Evolutionary conservation across 1,140 invertebrate genomes (phyloP).

Genomic region (Caenorhabditis remanei): DNA sequence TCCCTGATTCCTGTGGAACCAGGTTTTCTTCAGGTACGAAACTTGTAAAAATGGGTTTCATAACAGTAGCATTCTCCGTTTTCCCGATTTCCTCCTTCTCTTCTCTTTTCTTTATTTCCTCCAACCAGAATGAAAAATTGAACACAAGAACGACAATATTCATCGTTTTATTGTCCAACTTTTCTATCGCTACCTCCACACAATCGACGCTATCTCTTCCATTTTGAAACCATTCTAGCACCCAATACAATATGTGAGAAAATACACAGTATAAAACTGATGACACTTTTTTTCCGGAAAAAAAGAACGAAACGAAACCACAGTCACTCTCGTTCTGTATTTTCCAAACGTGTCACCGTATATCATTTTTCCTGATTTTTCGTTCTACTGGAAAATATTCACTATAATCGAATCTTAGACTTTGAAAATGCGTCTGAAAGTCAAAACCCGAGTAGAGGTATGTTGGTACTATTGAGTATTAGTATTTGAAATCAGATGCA

Average conservation of each 20-base stretch:
- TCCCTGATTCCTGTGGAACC: slow-evolving; percentile 89
- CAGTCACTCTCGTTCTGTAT: slow-evolving; percentile 26
- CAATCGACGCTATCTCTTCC: slow-evolving; percentile 13
- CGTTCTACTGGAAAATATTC: background rate
- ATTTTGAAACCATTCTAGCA: slow-evolving; percentile 50
- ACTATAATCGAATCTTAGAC: background rate
- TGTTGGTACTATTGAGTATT: background rate
- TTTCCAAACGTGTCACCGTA: slow-evolving; percentile 25
- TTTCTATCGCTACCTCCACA: background rate
- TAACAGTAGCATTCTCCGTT: too few species aligned
- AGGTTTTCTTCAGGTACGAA: slow-evolving; percentile 89
- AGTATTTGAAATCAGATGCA: slow-evolving; percentile 10
- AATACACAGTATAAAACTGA: slow-evolving; percentile 56
- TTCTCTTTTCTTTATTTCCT: background rate
- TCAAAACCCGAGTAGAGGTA: slow-evolving; percentile 50
- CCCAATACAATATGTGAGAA: slow-evolving; percentile 53
- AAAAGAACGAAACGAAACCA: slow-evolving; percentile 25
- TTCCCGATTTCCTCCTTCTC: too few species aligned
- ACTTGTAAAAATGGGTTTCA: too few species aligned
- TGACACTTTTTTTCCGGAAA: slow-evolving; percentile 39
- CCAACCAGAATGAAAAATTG: background rate
- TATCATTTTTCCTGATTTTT: background rate
- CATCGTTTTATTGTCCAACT: slow-evolving; percentile 56
- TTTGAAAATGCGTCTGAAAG: slow-evolving; percentile 16
- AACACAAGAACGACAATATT: slow-evolving; percentile 39